Conservation (phyloP, 2,888 invertebrate species). For the Scaeva pyrastri region DNA sequence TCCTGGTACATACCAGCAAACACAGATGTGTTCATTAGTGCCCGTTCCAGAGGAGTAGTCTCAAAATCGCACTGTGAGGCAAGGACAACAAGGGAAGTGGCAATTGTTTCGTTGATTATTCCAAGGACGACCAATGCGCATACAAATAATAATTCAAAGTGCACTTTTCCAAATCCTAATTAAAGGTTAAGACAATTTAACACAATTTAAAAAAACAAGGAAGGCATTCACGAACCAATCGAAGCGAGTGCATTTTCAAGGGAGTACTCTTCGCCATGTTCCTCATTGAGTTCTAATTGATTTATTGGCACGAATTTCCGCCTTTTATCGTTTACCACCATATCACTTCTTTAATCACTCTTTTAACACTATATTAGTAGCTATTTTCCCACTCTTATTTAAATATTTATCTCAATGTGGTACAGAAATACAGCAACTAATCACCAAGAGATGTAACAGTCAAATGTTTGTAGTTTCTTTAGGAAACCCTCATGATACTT, state of each 20-base stretch:
- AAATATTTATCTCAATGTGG: no score
- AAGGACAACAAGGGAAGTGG: constrained; percentile 88
- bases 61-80: constrained; percentile 89
- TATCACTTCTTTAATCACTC: not conserved
- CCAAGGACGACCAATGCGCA: constrained; percentile 88
- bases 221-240: constrained; percentile 35
- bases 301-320: not conserved
- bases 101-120: constrained; percentile 89
- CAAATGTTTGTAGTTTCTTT: no score
- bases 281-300: constrained; percentile 8
- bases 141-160: constrained; percentile 86
- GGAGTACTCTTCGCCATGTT: constrained; percentile 13
- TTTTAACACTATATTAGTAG: no score
- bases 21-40: constrained; percentile 87
- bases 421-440: no score
- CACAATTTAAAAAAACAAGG: no score
- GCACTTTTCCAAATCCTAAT: constrained; percentile 87
- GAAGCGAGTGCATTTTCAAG: constrained; percentile 49
- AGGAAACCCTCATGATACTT: no score
- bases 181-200: not conserved
- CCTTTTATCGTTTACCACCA: constrained; percentile 31
- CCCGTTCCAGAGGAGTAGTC: constrained; percentile 86
- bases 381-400: no score
- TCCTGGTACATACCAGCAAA: constrained; percentile 85
- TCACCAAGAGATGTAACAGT: no score